A percentile compares a stretch with the other conserved stretches of the same genome.
These are phyloP conservation scores for Esox niger DNA, from an alignment of 2,113 vertebrate species.

Conservation along the genomic window DNA sequence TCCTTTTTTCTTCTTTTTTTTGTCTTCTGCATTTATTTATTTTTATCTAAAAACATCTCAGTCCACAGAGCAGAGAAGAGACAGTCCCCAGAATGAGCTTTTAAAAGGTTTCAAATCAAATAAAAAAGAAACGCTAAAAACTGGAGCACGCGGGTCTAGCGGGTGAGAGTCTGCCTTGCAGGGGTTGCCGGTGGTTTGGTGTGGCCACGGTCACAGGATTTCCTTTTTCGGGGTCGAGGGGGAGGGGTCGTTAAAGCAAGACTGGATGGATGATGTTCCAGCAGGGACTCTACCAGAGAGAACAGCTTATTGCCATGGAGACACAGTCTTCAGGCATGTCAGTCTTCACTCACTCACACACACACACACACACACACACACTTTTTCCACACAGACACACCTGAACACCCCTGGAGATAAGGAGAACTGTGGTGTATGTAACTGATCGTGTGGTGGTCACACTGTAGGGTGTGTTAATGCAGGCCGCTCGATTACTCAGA, in stretches of 20 bases:
- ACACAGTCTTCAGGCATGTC: conserved; percentile 10
- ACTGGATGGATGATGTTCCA: neutral
- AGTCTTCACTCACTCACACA: conserved; percentile 3
- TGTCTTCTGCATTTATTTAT: conserved; percentile 68
- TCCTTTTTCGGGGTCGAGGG: neutral
- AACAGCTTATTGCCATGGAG: conserved; percentile 6
- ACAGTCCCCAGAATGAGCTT: conserved; percentile 35
- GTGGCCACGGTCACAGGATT: neutral
- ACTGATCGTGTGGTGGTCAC: neutral
- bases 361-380: neutral
- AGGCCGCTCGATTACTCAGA: neutral
- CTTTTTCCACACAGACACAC: conserved; percentile 3
- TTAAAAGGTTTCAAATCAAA: conserved; percentile 72
- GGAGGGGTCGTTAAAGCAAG: neutral
- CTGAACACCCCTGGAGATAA: neutral
- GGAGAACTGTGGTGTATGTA: too few species aligned
- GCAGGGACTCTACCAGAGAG: neutral
- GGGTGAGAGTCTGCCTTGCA: neutral
- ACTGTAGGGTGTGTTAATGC: neutral
- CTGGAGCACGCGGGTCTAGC: too few species aligned
- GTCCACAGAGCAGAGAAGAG: conserved; percentile 59
- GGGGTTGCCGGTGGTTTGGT: neutral
- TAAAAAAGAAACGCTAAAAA: too few species aligned
- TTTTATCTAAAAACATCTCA: conserved; percentile 66
- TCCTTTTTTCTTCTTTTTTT: conserved; percentile 60